Evolutionary conservation across 1,140 invertebrate genomes (phyloP).

Genomic region (Hypothenemus hampei): DNA sequence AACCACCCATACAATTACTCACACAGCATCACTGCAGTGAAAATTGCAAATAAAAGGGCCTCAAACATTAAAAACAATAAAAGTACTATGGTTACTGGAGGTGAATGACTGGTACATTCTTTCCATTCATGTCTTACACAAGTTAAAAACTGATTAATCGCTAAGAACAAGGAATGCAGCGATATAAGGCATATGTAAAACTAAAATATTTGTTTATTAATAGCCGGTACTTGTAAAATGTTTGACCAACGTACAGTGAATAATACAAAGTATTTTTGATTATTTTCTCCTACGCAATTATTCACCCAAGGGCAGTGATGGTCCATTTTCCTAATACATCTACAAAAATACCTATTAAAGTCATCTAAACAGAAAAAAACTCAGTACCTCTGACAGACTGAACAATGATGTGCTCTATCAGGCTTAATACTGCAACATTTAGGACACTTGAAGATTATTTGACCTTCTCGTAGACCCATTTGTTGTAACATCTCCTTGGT

Average conservation of each 20-base stretch:
- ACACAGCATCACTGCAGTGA: constrained; percentile 96
- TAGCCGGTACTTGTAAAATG: neutral
- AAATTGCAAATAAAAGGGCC: constrained; percentile 94
- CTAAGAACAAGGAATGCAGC: constrained; percentile 86
- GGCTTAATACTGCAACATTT: constrained; percentile 99
- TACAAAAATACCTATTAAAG: constrained; percentile 27
- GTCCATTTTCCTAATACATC: constrained; percentile 98
- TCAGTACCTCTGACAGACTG: constrained; percentile 81
- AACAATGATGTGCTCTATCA: constrained; percentile 97
- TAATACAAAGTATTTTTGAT: constrained; percentile 99
- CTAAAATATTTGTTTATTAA: constrained; percentile 55
- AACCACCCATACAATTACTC: constrained; percentile 47
- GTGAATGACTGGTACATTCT: constrained; percentile 87
- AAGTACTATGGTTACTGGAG: constrained; percentile 92
- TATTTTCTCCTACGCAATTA: constrained; percentile 99
- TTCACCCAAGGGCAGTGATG: constrained; percentile 99
- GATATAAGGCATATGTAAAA: constrained; percentile 97
- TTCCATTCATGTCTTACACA: constrained; percentile 95
- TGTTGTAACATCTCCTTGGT: constrained; percentile 94
- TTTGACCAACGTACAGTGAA: constrained; percentile 78
- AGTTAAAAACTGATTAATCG: constrained; percentile 88
- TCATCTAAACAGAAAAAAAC: neutral
- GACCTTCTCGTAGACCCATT: constrained; percentile 32
- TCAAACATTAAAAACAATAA: constrained; percentile 96
- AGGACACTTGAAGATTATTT: constrained; percentile 65